Evolutionary conservation across 2,113 vertebrate species (phyloP), one percentile per base, ranked within the genome.

Genomic region (Glaucomys volans): DNA sequence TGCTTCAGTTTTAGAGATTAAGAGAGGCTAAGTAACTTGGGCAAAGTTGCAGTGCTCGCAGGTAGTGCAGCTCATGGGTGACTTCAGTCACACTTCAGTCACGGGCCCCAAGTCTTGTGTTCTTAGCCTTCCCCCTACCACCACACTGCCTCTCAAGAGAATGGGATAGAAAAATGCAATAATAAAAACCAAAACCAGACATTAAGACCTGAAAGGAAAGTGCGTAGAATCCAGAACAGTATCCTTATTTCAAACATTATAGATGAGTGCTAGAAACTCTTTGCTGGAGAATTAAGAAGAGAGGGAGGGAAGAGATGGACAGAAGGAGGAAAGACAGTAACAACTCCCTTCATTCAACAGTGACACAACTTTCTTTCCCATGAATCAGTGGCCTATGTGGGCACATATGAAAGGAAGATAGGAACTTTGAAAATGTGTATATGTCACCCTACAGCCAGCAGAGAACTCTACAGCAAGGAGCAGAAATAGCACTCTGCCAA

Each of bases 401-500:
- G 67, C 59, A 85, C 52, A 47, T 40, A 28, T 20, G 44, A 14
- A 44, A 81, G 85, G 32, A 2, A 26, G 8, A 67, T 2, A 67
- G 44, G 64, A 93, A 81, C 32, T 88, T 62, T 79, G n/a, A 59
- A 82, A 87, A 35, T 67, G 24, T 8, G 16, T 77, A 26, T 18
- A 6, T 47, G 35, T 50, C 47, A 76, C 64, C 4, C 76, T 67
- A 62, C 47, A 64, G 24, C 77, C 47, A 74, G 47, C 75, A 95
- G 76, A 74, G 14, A 83, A 44, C 66, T 47, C n/a, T 17, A 66
- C 5, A 66, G 72, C 75, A 85, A 94, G 76, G 59, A 74, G 85
- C 59, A 88, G 86, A 96, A 94, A 54, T 18, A 75, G 89, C 8
- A 35, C 62, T 74, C 90, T 93, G 35, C 77, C 87, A 92, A 94